Evolutionary conservation across 1,140 invertebrate species (phyloP).

Genomic region (Drosophila neocordata): DNA sequence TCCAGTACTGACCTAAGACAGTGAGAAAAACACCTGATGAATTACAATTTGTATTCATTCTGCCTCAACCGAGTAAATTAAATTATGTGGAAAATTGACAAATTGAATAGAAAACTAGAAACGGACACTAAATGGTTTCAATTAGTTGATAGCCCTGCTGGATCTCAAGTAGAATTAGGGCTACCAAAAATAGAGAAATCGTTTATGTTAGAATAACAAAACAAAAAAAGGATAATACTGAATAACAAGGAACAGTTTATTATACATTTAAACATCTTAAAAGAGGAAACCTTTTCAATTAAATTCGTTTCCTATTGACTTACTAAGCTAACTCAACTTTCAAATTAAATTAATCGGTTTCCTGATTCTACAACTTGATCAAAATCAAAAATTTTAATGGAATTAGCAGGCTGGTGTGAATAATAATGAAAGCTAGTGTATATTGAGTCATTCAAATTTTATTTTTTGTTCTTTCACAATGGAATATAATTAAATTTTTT

Average conservation of each 20-base stretch:
- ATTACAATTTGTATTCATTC: constrained; percentile 2
- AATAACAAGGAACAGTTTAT: too few species aligned
- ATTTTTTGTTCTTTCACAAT: neutral
- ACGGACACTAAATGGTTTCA: neutral
- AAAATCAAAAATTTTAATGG: neutral
- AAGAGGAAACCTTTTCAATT: too few species aligned
- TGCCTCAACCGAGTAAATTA: neutral
- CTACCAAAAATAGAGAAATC: too few species aligned
- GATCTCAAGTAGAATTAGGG: neutral
- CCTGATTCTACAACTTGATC: neutral
- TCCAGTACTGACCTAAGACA: constrained; percentile 46
- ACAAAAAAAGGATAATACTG: too few species aligned
- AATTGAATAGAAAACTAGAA: neutral
- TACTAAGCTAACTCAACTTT: neutral
- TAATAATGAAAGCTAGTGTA: neutral
- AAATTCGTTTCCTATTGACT: neutral
- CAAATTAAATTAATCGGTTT: neutral
- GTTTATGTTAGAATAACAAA: too few species aligned
- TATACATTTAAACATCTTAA: too few species aligned
- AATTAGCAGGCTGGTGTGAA: neutral
- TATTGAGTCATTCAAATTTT: neutral
- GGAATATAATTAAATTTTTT: neutral
- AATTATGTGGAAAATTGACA: constrained; percentile 5
- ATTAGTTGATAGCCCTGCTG: neutral
- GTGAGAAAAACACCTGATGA: constrained; percentile 13